A percentile compares a stretch with the other conserved stretches of the same genome.
Conservation (phyloP, 2,797 vertebrate genomes). For the Paedocypris micromegethes region DNA sequence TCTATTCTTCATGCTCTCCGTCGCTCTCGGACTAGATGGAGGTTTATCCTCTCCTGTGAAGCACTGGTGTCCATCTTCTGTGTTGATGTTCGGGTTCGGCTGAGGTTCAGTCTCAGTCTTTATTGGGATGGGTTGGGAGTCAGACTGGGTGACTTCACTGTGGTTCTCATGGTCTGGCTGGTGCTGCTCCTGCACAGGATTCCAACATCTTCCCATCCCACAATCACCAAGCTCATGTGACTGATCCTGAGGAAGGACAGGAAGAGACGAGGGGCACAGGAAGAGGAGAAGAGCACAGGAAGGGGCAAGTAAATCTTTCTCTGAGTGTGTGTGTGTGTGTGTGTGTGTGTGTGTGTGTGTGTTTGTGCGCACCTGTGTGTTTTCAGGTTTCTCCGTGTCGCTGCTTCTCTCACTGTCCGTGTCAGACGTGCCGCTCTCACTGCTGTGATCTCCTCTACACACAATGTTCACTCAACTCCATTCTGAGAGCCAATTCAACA, state of each 20-base stretch:
- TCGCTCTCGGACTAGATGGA: no score
- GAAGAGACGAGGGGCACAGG: no score
- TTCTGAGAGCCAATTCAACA: no score
- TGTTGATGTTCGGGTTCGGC: constrained; percentile 4
- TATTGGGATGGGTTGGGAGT: constrained; percentile 51
- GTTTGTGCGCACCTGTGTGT: neutral
- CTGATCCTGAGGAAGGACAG: neutral
- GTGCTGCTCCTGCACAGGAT: constrained; percentile 71
- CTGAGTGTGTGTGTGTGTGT: neutral
- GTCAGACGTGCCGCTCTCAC: constrained; percentile 82
- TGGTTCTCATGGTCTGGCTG: constrained; percentile 60
- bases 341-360: constrained; percentile 3
- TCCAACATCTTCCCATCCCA: constrained; percentile 82
- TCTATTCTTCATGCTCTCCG: neutral
- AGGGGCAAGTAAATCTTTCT: no score
- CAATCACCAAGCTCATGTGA: constrained; percentile 70
- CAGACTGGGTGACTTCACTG: constrained; percentile 15
- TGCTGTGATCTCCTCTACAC: constrained; percentile 71
- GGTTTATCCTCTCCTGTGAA: no score
- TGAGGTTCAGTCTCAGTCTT: constrained; percentile 39
- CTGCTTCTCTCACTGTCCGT: constrained; percentile 72
- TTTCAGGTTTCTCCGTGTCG: constrained; percentile 59
- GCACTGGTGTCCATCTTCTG: neutral
- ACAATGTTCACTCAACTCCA: constrained; percentile 47
- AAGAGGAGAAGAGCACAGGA: no score